phyloP scores from a whole-genome alignment of 1,140 invertebrate genomes.

The Drosophila funebris region DNA sequence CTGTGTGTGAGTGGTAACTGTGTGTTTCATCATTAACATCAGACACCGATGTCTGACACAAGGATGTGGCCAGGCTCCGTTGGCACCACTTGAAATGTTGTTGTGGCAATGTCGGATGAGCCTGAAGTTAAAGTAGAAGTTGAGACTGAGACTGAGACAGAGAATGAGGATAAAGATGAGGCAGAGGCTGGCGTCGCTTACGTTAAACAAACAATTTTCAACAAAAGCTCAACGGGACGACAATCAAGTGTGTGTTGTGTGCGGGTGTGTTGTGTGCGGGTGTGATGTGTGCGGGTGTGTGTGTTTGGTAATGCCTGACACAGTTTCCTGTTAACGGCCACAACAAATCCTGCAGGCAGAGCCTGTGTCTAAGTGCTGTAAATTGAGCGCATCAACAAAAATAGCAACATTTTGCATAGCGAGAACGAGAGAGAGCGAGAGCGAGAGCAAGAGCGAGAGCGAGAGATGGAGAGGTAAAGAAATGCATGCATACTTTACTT shows the following conservation, averaged over 20 bases:
- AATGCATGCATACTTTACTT: neutral
- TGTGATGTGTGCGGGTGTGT: conserved; percentile 22
- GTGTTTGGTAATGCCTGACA: conserved; percentile 49
- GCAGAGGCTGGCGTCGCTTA: conserved; percentile 37
- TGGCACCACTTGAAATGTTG: neutral
- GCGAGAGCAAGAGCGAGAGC: neutral
- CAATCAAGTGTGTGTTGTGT: conserved; percentile 22
- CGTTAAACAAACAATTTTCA: conserved; percentile 68
- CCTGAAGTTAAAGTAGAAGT: no score
- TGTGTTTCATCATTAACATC: conserved; percentile 66
- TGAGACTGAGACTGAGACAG: no score
- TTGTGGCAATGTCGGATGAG: no score
- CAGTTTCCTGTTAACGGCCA: conserved; percentile 58
- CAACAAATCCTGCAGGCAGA: conserved; percentile 19
- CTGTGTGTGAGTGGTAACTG: conserved; percentile 9
- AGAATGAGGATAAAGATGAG: neutral
- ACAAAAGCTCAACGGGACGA: conserved; percentile 42
- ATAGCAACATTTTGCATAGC: conserved; percentile 41
- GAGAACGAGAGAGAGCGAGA: neutral
- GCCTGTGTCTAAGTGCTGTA: conserved; percentile 52
- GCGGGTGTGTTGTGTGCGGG: conserved; percentile 25
- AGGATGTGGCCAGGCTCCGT: conserved; percentile 46
- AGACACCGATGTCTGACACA: conserved; percentile 35
- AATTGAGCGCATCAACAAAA: conserved; percentile 74
- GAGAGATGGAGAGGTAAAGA: neutral